Evolutionary conservation across 2,113 vertebrate genomes (phyloP), one percentile per base, ranked within the genome.

Genomic region (Microcebus ravelobensis): DNA sequence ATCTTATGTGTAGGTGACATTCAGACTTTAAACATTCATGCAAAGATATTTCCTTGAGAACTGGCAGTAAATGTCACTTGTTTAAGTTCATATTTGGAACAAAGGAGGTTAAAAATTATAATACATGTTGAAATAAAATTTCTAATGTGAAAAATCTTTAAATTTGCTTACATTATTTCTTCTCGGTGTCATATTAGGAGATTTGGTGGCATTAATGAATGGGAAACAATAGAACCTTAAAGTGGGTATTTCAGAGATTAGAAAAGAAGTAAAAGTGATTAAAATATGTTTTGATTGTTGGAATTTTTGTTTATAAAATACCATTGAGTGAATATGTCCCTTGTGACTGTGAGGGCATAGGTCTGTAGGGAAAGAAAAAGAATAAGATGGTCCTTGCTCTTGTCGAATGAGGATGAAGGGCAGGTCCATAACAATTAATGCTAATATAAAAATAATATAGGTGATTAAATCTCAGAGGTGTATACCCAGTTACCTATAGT

Each of bases 1-100:
- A 94, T 96, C 67, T 82, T 96, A 63, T 93, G 91, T 92, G 45
- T n/a, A 67, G 88, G 61, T 71, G 76, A 90, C 92, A 92, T 84
- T 57, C 80, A 87, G 36, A 79, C 50, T 90, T 77, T 87, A 87
- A 88, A 80, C 65, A 90, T 90, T 67, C 15, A 87, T 48, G 76
- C 55, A 87, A 92, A 59, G n/a, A 67, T 73, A 87, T 96, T 90
- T 96, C 45, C 59, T 96, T 84, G 65, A 93, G 39, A 90, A 67
- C 21, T 76, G 48, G 59, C 50, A 21, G 39, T 96, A 92, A 95
- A 90, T 94, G 45, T 96, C 70, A 94, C 34, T 87, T 87, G 27
- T 48, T 90, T 63, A 90, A 87, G 9, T 90, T 81, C 36, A 48
- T 71, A 87, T 92, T 76, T 74, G 52, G 23, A 94, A 76, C 63